Conservation (phyloP, 2,797 vertebrate species). For the Chrysocyon brachyurus region DNA sequence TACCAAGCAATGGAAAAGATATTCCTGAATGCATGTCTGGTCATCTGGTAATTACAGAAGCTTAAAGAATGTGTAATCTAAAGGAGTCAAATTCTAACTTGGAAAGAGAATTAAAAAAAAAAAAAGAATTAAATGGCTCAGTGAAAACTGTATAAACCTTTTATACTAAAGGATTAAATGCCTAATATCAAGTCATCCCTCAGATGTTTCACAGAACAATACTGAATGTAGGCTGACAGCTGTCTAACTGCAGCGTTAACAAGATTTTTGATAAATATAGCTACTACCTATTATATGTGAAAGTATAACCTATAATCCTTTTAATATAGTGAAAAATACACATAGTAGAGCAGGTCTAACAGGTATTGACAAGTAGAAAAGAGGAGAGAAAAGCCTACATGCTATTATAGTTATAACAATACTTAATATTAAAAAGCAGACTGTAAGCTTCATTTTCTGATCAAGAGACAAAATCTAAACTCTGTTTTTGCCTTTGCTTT, state of each 20-base stretch:
- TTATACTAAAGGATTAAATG: background rate
- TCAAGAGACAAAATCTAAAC: background rate
- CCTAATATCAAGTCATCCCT: background rate
- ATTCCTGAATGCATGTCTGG: background rate
- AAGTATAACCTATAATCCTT: background rate
- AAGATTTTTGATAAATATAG: constrained; percentile 53
- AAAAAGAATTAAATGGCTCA: constrained; percentile 29
- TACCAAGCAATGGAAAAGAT: background rate
- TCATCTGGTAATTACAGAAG: background rate
- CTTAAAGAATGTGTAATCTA: constrained; percentile 28
- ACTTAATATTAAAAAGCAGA: constrained; percentile 10
- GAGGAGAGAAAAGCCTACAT: background rate
- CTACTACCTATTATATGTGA: background rate
- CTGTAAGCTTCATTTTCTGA: constrained; percentile 51
- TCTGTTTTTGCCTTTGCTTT: background rate
- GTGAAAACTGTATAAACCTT: constrained; percentile 40
- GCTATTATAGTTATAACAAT: background rate
- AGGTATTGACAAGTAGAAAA: background rate
- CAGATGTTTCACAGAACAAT: constrained; percentile 14
- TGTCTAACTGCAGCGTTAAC: background rate
- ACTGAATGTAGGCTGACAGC: constrained; percentile 5
- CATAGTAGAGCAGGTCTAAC: background rate
- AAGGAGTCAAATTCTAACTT: constrained; percentile 47
- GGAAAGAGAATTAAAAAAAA: constrained; percentile 30
- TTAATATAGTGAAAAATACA: background rate